A percentile compares a stretch with the other conserved stretches of the same genome.
phyloP scores from a whole-genome alignment of 2,888 invertebrate genomes.

The Dryomyza anilis region DNA sequence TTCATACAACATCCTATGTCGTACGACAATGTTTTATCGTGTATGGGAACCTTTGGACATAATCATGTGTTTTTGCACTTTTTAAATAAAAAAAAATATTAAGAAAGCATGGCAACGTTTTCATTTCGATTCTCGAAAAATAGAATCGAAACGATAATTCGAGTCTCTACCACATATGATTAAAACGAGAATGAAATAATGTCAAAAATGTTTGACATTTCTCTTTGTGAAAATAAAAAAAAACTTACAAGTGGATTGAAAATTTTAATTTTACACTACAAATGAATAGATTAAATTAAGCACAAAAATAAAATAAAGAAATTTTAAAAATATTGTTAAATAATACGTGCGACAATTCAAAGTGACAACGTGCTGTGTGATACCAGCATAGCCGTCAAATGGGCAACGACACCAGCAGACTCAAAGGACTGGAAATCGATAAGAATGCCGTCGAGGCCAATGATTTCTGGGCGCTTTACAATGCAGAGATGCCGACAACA shows the following conservation, averaged over 20 bases:
- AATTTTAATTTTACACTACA: too few relatives aligned
- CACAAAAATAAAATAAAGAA: too few relatives aligned
- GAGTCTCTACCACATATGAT: not conserved
- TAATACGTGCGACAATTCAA: too few relatives aligned
- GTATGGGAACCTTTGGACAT: too few relatives aligned
- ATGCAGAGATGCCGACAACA: constrained; percentile 55
- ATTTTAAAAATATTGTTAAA: too few relatives aligned
- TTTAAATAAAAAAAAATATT: not conserved
- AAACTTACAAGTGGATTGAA: too few relatives aligned
- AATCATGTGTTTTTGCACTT: not conserved
- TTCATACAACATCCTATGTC: too few relatives aligned
- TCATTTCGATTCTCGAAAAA: not conserved
- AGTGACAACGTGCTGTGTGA: not conserved
- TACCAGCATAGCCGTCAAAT: constrained; percentile 59
- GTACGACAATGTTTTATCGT: too few relatives aligned
- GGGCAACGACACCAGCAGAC: constrained; percentile 79
- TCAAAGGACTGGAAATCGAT: constrained; percentile 72
- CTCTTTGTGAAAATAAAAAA: not conserved
- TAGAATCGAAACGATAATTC: not conserved
- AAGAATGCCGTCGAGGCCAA: constrained; percentile 78
- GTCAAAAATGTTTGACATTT: not conserved
- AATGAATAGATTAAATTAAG: too few relatives aligned
- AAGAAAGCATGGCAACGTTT: not conserved
- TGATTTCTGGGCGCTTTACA: constrained; percentile 78
- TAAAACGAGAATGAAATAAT: not conserved